A percentile compares a stretch with the other conserved stretches of the same genome.
These are phyloP conservation scores for Drosophila mimica DNA, from an alignment of 2,888 invertebrate genomes.

Conservation along the genomic window DNA sequence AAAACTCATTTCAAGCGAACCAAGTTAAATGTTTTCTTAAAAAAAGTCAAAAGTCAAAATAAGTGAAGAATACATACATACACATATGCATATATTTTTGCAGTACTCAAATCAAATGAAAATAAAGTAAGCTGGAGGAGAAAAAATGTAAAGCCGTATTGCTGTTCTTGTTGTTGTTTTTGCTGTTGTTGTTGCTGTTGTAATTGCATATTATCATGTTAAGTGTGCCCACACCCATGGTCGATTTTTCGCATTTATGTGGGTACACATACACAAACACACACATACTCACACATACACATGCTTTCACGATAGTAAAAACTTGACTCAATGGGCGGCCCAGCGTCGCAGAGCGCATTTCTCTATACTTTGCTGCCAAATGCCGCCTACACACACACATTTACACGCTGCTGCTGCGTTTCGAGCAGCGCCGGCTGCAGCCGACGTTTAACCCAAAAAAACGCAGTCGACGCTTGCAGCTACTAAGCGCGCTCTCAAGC, in stretches of 20 bases:
- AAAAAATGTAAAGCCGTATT: constrained; percentile 21
- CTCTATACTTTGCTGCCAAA: constrained; percentile 73
- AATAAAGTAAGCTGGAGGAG: constrained; percentile 49
- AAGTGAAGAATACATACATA: constrained; percentile 37
- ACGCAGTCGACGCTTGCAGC: constrained; percentile 52
- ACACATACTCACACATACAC: constrained; percentile 21
- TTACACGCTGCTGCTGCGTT: constrained; percentile 35
- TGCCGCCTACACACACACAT: constrained; percentile 69
- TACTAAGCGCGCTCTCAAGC: constrained; percentile 44
- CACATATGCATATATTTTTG: constrained; percentile 41
- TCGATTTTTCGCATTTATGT: constrained; percentile 70
- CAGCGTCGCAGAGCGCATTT: constrained; percentile 57
- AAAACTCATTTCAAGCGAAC: constrained; percentile 62
- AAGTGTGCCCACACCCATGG: constrained; percentile 75
- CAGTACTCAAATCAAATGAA: constrained; percentile 32
- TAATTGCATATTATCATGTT: constrained; percentile 40
- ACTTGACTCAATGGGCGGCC: constrained; percentile 64
- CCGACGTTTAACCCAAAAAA: constrained; percentile 76
- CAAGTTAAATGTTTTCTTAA: constrained; percentile 45
- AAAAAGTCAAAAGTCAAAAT: constrained; percentile 31
- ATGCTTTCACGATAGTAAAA: constrained; percentile 65
- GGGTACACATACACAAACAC: constrained; percentile 13
- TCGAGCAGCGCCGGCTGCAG: constrained; percentile 74
- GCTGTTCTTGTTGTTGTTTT: constrained; percentile 23
- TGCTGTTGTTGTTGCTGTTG: constrained; percentile 8